These are phyloP conservation scores for Acanthurus leucopareius DNA, from an alignment of 2,797 vertebrate species.

Conservation along the genomic window DNA sequence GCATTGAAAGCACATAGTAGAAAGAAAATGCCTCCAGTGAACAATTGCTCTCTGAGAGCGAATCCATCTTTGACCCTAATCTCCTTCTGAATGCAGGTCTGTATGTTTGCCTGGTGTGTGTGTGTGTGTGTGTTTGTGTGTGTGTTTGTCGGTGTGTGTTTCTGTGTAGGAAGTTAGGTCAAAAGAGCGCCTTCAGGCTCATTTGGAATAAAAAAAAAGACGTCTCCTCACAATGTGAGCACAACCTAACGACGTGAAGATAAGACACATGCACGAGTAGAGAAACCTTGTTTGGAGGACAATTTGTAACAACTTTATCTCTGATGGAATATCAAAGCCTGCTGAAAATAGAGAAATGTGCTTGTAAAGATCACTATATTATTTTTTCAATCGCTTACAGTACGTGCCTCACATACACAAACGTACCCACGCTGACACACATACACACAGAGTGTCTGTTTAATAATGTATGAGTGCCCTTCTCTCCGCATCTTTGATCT, in stretches of 20 bases:
- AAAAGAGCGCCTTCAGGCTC: slow-evolving; percentile 14
- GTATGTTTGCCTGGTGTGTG: slow-evolving; percentile 4
- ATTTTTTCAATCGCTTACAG: slow-evolving; percentile 41
- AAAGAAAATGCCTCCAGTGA: slow-evolving; percentile 30
- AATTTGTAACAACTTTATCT: slow-evolving; percentile 40
- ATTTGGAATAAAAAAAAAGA: background rate
- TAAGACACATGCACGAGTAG: background rate
- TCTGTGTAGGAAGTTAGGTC: slow-evolving; percentile 7
- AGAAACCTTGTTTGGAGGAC: slow-evolving; percentile 28
- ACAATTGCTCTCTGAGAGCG: slow-evolving; percentile 29
- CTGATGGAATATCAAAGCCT: slow-evolving; percentile 39
- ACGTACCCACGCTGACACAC: slow-evolving; percentile 1
- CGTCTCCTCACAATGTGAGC: slow-evolving; percentile 1
- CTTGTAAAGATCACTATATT: slow-evolving; percentile 32
- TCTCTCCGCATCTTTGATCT: slow-evolving; percentile 77
- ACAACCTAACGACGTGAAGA: background rate
- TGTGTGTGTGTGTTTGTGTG: background rate
- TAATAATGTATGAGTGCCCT: slow-evolving; percentile 77
- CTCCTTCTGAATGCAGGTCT: slow-evolving; percentile 41
- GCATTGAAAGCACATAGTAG: slow-evolving; percentile 19
- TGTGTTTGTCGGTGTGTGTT: background rate
- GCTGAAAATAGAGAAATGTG: slow-evolving; percentile 38
- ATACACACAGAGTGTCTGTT: slow-evolving; percentile 47
- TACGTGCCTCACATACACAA: background rate
- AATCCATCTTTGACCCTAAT: slow-evolving; percentile 58